Base-by-base conservation (phyloP, 2,797 vertebrate species). In the Pitangus sulphuratus region DNA sequence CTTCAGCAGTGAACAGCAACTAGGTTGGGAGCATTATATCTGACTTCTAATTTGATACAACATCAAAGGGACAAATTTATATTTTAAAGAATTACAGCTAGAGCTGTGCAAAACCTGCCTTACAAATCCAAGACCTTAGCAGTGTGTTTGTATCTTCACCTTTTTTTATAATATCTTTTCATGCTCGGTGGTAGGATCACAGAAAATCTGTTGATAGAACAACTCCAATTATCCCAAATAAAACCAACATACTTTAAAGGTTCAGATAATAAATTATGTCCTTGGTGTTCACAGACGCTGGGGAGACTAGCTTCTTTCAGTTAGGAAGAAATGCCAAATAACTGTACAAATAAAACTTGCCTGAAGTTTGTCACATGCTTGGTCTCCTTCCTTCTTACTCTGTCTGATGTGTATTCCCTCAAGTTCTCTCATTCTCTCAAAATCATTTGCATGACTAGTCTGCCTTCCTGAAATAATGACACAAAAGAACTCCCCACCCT, bases 51-150 rank as follows among this genome's bases (percentile, higher is more conserved):
- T 93, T 84, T 39, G 1, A 79, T 57, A 51, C 62, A 93, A 93
- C 91, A 96, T 97, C 97, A 97, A 97, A 97, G 81, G 45, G 44
- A 62, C 66, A 48, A 69, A 94, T 95, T 91, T 83, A 95, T 93
- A 93, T 97, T 97, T 97, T 91, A 96, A 90, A 93, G 83, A 85
- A 88, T 71, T 93, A 84, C 86, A 95, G 68, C 66, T 19, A 69
- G 47, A 88, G 61, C 47, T 60, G 72, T 88, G 60, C 62, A 86
- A 86, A 92, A 61, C 74, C 80, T 81, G 79, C 79, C 68, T 96
- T 93, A 92, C 92, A 84, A 96, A 85, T 28, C 50, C 60, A 62
- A 94, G 68, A 94, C 42, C 47, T 83, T 77, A 82, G 40, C 3
- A 70, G 25, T 12, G 20, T 66, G 47, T 83, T 95, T 92, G 70